These are phyloP conservation scores for Dryocosmus kuriphilus DNA, from an alignment of 2,888 invertebrate species.

Conservation along the genomic window DNA sequence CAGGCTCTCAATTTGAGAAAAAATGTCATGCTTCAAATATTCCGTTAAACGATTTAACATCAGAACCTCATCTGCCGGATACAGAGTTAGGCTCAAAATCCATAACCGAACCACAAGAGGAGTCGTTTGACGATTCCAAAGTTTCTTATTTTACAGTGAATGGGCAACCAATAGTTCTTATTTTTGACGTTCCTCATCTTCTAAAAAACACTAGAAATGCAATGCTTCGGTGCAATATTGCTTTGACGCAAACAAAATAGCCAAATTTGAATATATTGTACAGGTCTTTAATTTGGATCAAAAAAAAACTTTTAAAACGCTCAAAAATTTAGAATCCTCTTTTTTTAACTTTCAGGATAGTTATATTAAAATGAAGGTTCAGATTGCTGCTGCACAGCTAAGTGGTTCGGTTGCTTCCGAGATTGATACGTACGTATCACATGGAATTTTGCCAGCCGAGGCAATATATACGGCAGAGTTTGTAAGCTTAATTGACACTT, in stretches of 20 bases:
- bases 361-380: not conserved
- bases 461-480: no score
- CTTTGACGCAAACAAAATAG: not conserved
- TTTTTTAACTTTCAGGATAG: conserved; percentile 1
- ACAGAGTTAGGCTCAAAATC: not conserved
- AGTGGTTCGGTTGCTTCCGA: no score
- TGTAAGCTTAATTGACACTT: not conserved
- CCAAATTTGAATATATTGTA: not conserved
- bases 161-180: no score
- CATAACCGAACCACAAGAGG: no score
- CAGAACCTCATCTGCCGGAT: not conserved
- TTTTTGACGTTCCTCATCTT: no score
- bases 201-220: no score
- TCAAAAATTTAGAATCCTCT: not conserved
- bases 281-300: not conserved
- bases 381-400: conserved; percentile 1
- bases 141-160: no score
- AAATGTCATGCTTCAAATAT: not conserved
- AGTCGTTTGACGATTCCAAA: no score
- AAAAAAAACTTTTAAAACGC: not conserved
- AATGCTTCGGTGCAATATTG: not conserved
- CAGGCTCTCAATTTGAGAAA: not conserved
- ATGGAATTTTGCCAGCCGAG: no score
- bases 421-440: no score
- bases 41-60: not conserved